These are phyloP conservation scores for Chaetodon trifasciatus DNA, from an alignment of 2,797 vertebrate genomes.

Conservation along the genomic window DNA sequence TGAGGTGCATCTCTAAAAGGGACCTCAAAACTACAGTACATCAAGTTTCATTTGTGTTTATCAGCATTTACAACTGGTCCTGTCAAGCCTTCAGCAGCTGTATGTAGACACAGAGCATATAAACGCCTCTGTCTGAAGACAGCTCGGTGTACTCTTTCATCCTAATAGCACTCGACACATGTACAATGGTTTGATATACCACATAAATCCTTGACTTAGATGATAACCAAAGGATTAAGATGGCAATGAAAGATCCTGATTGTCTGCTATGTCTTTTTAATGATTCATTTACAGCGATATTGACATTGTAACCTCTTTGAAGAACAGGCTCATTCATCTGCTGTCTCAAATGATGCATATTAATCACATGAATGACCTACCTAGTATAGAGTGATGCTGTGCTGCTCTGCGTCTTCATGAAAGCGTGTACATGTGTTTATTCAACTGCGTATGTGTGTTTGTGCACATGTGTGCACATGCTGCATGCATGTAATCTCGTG, in stretches of 20 bases:
- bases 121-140: slow-evolving; percentile 1
- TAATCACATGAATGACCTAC: slow-evolving; percentile 67
- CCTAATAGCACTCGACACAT: slow-evolving; percentile 28
- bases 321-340: slow-evolving; percentile 60
- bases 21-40: not conserved
- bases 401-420: slow-evolving; percentile 31
- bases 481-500: slow-evolving; percentile 63
- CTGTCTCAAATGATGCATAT: slow-evolving; percentile 60
- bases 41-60: not conserved
- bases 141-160: slow-evolving; percentile 9
- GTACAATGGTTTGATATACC: slow-evolving; percentile 23
- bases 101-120: not conserved
- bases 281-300: slow-evolving; percentile 60
- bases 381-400: slow-evolving; percentile 22
- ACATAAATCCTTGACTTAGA: slow-evolving; percentile 57
- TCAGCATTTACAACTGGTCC: not conserved
- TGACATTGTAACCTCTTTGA: slow-evolving; percentile 66
- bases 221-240: slow-evolving; percentile 54
- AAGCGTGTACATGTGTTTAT: slow-evolving; percentile 34
- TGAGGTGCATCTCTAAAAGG: not conserved
- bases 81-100: not conserved
- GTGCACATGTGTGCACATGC: slow-evolving; percentile 17
- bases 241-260: slow-evolving; percentile 47
- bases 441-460: slow-evolving; percentile 23
- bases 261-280: slow-evolving; percentile 60